Percentiles rank a stretch among this genome's conserved stretches.
Conservation (phyloP, 1,140 invertebrate species). For the Pseudoatta argentina region DNA sequence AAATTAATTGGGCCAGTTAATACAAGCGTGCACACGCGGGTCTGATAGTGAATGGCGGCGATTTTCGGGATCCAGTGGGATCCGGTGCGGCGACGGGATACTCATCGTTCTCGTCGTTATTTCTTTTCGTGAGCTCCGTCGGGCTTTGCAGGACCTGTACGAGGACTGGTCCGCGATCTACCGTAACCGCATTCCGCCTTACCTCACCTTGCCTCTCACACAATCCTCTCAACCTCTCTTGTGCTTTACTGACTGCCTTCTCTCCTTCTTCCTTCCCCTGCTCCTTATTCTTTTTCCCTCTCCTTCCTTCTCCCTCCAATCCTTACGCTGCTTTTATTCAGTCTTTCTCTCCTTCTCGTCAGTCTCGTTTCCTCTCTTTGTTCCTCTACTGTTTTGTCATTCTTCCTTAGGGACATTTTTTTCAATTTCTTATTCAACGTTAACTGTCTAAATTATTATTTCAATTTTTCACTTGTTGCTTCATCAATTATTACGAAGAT, state of each 20-base stretch:
- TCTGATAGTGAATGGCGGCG: constrained; percentile 73
- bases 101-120: constrained; percentile 69
- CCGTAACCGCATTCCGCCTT: constrained; percentile 82
- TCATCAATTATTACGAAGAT: background rate
- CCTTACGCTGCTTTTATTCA: constrained; percentile 63
- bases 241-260: constrained; percentile 60
- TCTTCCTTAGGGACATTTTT: background rate
- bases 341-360: constrained; percentile 41
- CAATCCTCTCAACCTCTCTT: constrained; percentile 50
- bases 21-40: constrained; percentile 22
- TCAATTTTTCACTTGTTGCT: background rate
- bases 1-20: constrained; percentile 72
- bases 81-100: constrained; percentile 16
- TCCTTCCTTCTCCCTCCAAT: constrained; percentile 44
- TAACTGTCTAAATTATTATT: constrained; percentile 22
- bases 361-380: constrained; percentile 13
- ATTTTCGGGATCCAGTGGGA: constrained; percentile 53
- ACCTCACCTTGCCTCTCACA: constrained; percentile 65
- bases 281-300: constrained; percentile 34
- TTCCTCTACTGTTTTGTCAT: constrained; percentile 28
- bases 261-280: constrained; percentile 16
- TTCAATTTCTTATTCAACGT: constrained; percentile 25
- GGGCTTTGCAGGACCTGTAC: constrained; percentile 73
- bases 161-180: constrained; percentile 81
- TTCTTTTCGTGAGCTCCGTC: constrained; percentile 68